Percentiles rank a stretch among this genome's conserved stretches.
These are phyloP conservation scores for Stenchaetothrips biformis DNA, from an alignment of 2,888 invertebrate genomes.

Conservation along the genomic window DNA sequence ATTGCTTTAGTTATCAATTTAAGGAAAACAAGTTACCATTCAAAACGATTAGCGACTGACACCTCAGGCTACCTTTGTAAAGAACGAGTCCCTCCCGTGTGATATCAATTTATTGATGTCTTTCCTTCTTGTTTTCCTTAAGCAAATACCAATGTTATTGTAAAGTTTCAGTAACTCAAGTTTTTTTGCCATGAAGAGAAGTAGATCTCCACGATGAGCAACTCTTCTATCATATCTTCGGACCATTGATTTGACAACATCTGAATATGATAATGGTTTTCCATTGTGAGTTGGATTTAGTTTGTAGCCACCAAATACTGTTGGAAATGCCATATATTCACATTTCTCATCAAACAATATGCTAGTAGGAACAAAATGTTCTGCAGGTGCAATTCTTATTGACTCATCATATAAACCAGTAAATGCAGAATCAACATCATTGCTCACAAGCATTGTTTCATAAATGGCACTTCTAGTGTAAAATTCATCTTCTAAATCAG, in stretches of 20 bases:
- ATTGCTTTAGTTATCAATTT: no score
- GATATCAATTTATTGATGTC: no score
- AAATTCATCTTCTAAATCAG: not conserved
- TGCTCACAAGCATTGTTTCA: conserved; percentile 28
- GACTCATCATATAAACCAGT: conserved; percentile 29
- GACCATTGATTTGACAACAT: conserved; percentile 36
- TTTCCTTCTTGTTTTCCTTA: no score
- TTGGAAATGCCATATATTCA: conserved; percentile 31
- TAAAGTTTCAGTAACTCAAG: no score
- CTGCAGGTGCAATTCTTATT: conserved; percentile 34
- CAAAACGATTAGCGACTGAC: no score
- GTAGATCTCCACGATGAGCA: conserved; percentile 31
- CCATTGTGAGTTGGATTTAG: conserved; percentile 30
- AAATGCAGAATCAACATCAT: conserved; percentile 30
- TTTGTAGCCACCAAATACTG: conserved; percentile 32
- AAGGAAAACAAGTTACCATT: no score
- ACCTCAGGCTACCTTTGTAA: no score
- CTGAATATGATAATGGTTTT: conserved; percentile 29
- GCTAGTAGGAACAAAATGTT: conserved; percentile 32
- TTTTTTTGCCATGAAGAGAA: conserved; percentile 31
- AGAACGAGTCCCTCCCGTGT: no score
- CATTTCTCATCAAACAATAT: conserved; percentile 32
- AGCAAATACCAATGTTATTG: no score
- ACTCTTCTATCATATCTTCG: conserved; percentile 34
- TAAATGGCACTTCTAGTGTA: not conserved